Conservation (phyloP, 1,140 invertebrate species). For the Drosophila arawakana region DNA sequence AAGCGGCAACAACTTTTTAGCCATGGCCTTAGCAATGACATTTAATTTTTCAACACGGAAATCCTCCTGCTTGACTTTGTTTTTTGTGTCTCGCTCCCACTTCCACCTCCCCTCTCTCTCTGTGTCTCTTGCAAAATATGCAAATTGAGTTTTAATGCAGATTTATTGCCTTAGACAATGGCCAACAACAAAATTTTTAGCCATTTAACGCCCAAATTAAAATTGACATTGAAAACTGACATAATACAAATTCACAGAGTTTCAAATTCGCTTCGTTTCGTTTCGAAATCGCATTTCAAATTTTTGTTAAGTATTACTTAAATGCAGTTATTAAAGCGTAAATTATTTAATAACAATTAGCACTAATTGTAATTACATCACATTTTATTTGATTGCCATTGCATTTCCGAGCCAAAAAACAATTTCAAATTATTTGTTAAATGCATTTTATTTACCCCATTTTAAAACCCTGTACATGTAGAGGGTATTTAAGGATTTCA, state of each 20-base stretch:
- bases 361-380: constrained; percentile 33
- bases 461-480: background rate
- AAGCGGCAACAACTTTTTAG: constrained; percentile 39
- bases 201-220: constrained; percentile 16
- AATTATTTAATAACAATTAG: constrained; percentile 48
- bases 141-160: constrained; percentile 73
- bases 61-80: constrained; percentile 26
- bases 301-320: background rate
- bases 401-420: constrained; percentile 12
- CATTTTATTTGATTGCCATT: constrained; percentile 18
- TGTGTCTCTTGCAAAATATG: constrained; percentile 22
- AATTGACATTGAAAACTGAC: constrained; percentile 27
- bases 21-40: constrained; percentile 67
- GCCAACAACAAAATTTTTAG: constrained; percentile 23
- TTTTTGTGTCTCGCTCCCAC: background rate
- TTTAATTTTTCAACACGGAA: constrained; percentile 70
- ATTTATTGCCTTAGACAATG: constrained; percentile 59
- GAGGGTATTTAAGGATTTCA: too few species aligned
- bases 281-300: background rate
- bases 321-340: constrained; percentile 20
- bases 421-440: constrained; percentile 10
- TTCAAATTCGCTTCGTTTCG: too few species aligned
- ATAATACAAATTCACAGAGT: background rate
- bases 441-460: background rate
- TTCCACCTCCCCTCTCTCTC: background rate